Base-by-base conservation (phyloP, 2,888 invertebrate genomes). In the Hypercompe scribonia region DNA sequence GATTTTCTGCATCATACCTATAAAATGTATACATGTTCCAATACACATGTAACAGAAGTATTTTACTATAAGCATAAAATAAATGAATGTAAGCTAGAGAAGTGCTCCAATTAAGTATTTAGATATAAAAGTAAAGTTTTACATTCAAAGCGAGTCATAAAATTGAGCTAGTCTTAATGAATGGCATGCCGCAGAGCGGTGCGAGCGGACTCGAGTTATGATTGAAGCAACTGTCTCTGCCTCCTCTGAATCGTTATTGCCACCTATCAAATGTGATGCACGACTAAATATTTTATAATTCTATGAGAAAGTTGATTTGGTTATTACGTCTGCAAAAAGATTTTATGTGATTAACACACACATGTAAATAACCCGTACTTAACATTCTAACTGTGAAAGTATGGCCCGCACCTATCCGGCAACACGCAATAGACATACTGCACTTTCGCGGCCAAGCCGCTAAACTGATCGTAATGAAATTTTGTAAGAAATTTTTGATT, bases 121-220 rank as follows among this genome's bases (percentile, higher is more conserved):
- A 71, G 36, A 54, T 54, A 65, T 66, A 71, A 66, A 71, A 67
- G 33, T 67, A 61, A 67, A 63, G 36, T 67, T 34, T 36, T 68
- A 11, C 64, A 46, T 50, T 68, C 46, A 63, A 24, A 18, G 64
- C 15, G n/a, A 39, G 63, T n/a, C 36, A 58, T 68, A 68, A 72
- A 72, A 72, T 50, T 65, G 65, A 72, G 58, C 54, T 42, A 33
- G 31, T n/a, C 28, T 65, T 72, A 72, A 68, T 68, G 72, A 72
- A 68, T 65, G 68, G 72, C 34, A 68, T 24, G 33, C 39, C 65
- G 72, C 72, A 65, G 68, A 72, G 72, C 39, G 68, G 13, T 36
- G 50, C 11, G 72, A 33, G 31, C 13, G 36, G 67, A 10, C 42
- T 42, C 36, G 66, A 13, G 15, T 42, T 21, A 13, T 36, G 10